Evolutionary conservation across 2,113 vertebrate species (phyloP).

Genomic region (Odocoileus hemionus): DNA sequence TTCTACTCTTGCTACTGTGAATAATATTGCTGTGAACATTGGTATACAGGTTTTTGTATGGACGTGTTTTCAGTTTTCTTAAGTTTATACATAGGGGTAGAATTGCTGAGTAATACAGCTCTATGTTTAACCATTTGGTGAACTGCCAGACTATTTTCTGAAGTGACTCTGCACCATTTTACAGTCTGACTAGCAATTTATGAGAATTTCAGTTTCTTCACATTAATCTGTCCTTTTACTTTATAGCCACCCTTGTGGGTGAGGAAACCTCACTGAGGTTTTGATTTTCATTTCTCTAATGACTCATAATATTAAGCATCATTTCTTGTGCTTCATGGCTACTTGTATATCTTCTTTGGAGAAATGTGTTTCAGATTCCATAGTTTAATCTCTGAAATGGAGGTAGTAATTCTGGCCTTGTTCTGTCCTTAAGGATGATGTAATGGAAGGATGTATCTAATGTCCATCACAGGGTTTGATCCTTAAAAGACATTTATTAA

Average conservation of each 20-base stretch:
- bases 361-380: neutral
- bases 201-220: neutral
- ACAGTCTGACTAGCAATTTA: neutral
- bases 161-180: neutral
- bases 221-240: conserved; percentile 2
- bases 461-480: neutral
- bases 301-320: neutral
- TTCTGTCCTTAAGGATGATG: neutral
- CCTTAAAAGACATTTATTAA: conserved; percentile 8
- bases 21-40: neutral
- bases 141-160: neutral
- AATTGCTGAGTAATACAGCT: neutral
- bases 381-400: conserved; percentile 27
- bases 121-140: neutral
- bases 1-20: neutral
- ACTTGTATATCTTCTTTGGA: neutral
- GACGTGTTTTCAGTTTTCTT: neutral
- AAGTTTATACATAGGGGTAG: neutral
- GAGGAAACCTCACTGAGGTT: neutral
- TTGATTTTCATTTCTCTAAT: conserved; percentile 24
- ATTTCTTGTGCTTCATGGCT: conserved; percentile 19
- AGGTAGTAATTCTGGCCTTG: neutral
- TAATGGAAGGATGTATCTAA: neutral
- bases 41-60: neutral
- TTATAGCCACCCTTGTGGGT: neutral